These are phyloP conservation scores for Cyprinella venusta DNA, from an alignment of 2,797 vertebrate genomes.

Conservation along the genomic window DNA sequence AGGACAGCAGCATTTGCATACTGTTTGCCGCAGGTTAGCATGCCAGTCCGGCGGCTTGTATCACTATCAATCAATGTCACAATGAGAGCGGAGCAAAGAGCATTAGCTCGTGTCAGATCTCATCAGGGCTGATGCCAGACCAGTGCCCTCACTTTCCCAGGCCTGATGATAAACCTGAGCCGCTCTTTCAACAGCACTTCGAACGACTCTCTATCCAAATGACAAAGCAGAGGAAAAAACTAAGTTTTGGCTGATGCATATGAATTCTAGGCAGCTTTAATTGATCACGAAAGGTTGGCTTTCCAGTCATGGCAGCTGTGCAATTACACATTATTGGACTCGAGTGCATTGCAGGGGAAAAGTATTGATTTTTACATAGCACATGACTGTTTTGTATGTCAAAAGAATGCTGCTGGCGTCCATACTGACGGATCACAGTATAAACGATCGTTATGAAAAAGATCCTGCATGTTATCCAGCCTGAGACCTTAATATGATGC, in stretches of 20 bases:
- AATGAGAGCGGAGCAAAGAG: constrained; percentile 54
- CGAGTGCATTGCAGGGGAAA: constrained; percentile 32
- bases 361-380: constrained; percentile 34
- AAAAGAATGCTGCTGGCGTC: background rate
- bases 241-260: constrained; percentile 16
- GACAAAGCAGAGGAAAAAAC: constrained; percentile 1
- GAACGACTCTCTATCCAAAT: constrained; percentile 13
- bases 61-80: constrained; percentile 59
- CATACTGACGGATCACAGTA: constrained; percentile 8
- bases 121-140: constrained; percentile 51
- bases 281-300: constrained; percentile 50
- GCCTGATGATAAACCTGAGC: constrained; percentile 9
- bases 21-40: constrained; percentile 47
- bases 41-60: constrained; percentile 36
- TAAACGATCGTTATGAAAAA: background rate
- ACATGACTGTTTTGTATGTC: constrained; percentile 15
- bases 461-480: background rate
- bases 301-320: constrained; percentile 32
- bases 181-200: constrained; percentile 4
- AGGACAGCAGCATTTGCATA: constrained; percentile 20
- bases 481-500: background rate
- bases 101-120: constrained; percentile 58
- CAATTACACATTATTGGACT: constrained; percentile 46
- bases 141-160: constrained; percentile 36
- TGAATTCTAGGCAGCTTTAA: constrained; percentile 45